Evolutionary conservation across 2,888 invertebrate species (phyloP), one percentile per base, ranked within the genome.

Genomic region (Sepioteuthis lessoniana): DNA sequence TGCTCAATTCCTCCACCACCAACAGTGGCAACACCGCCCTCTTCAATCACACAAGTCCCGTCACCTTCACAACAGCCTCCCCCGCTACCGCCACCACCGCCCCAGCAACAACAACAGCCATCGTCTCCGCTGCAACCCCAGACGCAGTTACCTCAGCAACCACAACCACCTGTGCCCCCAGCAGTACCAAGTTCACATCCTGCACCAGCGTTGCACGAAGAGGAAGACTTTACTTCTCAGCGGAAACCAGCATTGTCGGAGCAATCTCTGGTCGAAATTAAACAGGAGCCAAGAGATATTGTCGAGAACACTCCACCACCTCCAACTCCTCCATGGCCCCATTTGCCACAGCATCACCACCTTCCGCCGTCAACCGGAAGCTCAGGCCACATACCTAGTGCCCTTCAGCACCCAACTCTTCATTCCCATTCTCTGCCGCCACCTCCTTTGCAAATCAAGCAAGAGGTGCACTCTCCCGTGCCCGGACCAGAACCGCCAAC

Each of bases 71-170:
- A 94, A 90, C 94, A 95, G 0, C 94, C 95, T 21, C 93, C 95
- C 25, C 95, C 95, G 21, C 94, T 94, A 76, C 95, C 95, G 93
- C 95, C 94, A 93, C 95, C 95, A 93, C 95, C 94, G 91, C 95
- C 95, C 38, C 94, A 95, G 37, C 94, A 94, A 50, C 93, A 94
- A 94, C 95, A 94, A 93, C 95, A 94, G 50, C 94, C 95, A 94
- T 90, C 94, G 94, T 38, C 94, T 94, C 90, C 95, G 13, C 90
- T 46, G 31, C 91, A 92, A 92, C 25, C 38, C 8, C 91, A 92
- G 10, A 42, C 42, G 25, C 91, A 91, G 46, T 46, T 42, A 91
- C 91, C 38, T 90, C 93, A 94, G 94, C 95, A 94, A 93, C 95
- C 94, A 50, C 94, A 94, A 93, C 95, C 94, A 90, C 94, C 94